A percentile compares a stretch with the other conserved stretches of the same genome.
phyloP scores from a whole-genome alignment of 2,797 vertebrate genomes.

The Telmatherina bonti region DNA sequence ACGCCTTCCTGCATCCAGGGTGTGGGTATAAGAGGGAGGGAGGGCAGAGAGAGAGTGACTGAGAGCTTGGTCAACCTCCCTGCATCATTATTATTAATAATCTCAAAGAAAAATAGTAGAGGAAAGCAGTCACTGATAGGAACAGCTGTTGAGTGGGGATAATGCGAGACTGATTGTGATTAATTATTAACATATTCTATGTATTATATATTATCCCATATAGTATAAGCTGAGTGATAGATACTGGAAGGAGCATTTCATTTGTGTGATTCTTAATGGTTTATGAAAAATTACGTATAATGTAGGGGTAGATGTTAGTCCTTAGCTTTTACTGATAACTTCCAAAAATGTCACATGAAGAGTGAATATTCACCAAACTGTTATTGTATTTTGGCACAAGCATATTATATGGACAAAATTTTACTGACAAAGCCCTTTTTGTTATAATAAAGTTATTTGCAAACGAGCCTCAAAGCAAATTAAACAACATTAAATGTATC shows the following conservation, averaged over 20 bases:
- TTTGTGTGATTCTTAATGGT: background rate
- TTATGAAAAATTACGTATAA: background rate
- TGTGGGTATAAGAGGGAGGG: slow-evolving; percentile 75
- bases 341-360: too few relatives aligned
- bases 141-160: slow-evolving; percentile 50
- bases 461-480: too few relatives aligned
- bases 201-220: slow-evolving; percentile 17
- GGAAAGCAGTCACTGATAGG: slow-evolving; percentile 33
- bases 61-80: slow-evolving; percentile 69
- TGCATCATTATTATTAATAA: slow-evolving; percentile 73
- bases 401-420: too few relatives aligned
- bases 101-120: slow-evolving; percentile 41
- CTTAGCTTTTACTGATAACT: too few relatives aligned
- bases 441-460: too few relatives aligned
- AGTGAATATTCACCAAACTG: too few relatives aligned
- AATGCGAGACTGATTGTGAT: slow-evolving; percentile 33
- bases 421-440: too few relatives aligned
- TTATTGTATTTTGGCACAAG: too few relatives aligned
- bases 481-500: too few relatives aligned
- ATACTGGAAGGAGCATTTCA: background rate
- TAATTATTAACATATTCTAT: slow-evolving; percentile 23
- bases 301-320: too few relatives aligned
- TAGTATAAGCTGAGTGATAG: too few relatives aligned
- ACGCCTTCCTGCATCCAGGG: slow-evolving; percentile 75
- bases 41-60: slow-evolving; percentile 43